These are phyloP conservation scores for Burhinus bistriatus DNA, from an alignment of 2,113 vertebrate species.

Conservation along the genomic window DNA sequence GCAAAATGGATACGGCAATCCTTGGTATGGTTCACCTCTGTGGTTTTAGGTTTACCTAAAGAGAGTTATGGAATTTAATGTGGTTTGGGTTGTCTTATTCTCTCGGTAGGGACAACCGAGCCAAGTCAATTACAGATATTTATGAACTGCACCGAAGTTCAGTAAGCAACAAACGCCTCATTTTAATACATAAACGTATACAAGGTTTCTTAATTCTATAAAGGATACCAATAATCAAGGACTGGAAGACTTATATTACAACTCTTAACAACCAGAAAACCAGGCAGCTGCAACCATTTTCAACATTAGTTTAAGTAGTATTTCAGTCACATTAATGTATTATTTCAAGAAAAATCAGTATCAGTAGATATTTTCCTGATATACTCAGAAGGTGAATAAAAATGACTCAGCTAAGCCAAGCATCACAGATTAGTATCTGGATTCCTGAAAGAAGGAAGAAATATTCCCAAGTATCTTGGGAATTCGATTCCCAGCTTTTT, in stretches of 20 bases:
- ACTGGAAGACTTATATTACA: background rate
- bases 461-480: background rate
- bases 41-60: background rate
- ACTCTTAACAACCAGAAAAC: background rate
- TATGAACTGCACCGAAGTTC: background rate
- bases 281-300: background rate
- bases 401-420: background rate
- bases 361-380: background rate
- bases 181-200: background rate
- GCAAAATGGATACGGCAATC: background rate
- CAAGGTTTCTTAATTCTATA: background rate
- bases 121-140: background rate
- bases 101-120: background rate
- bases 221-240: background rate
- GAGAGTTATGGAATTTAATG: accelerated
- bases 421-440: background rate
- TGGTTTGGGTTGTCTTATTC: background rate
- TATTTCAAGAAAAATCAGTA: background rate
- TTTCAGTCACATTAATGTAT: background rate
- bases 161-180: background rate
- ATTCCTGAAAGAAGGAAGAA: background rate
- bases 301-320: background rate
- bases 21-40: background rate
- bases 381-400: background rate
- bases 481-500: background rate